A percentile compares a stretch with the other conserved stretches of the same genome.
Conservation (phyloP, 2,113 vertebrate genomes). For the Camarhynchus parvulus region DNA sequence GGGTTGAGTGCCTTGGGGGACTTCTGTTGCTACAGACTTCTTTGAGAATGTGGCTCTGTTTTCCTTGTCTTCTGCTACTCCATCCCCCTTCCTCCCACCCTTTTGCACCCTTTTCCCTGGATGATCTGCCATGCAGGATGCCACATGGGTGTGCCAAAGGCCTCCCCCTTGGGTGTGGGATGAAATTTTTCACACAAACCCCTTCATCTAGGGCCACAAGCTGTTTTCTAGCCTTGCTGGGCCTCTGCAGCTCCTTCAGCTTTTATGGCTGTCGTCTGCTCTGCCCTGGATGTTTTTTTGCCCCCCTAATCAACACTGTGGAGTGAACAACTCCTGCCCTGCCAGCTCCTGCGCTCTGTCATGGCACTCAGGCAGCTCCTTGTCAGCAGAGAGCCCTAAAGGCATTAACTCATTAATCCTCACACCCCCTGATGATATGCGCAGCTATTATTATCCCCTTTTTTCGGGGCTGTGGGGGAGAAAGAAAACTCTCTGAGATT, state of each 20-base stretch:
- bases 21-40: background rate
- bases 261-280: background rate
- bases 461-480: fast-evolving
- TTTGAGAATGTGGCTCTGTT: background rate
- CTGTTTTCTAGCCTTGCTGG: background rate
- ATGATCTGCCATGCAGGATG: background rate
- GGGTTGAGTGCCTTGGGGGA: background rate
- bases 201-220: fast-evolving
- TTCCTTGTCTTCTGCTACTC: background rate
- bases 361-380: background rate
- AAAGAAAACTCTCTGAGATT: background rate
- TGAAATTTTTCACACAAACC: background rate
- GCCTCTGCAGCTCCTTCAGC: background rate
- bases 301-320: background rate
- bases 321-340: background rate
- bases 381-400: background rate
- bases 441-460: conserved; percentile 15
- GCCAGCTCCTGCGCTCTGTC: background rate
- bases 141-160: background rate
- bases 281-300: background rate
- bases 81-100: too few relatives aligned
- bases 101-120: background rate
- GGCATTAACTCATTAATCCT: conserved; percentile 14
- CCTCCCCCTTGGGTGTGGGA: fast-evolving
- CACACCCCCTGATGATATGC: background rate